A percentile compares a stretch with the other conserved stretches of the same genome.
Conservation (phyloP, 2,797 vertebrate species). For the Siniperca scherzeri region DNA sequence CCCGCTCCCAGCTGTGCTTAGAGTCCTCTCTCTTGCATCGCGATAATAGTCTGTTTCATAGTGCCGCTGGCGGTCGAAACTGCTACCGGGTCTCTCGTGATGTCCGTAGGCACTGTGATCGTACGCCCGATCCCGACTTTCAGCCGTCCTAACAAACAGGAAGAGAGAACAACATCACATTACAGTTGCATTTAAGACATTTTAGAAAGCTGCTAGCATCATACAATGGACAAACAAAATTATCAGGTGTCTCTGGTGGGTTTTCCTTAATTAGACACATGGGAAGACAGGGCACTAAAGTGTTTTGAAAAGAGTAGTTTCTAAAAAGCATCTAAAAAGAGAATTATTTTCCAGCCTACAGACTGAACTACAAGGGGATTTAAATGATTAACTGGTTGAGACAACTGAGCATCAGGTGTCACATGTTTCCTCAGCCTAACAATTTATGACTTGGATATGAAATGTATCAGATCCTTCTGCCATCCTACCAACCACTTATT, state of each 20-base stretch:
- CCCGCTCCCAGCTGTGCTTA: conserved; percentile 79
- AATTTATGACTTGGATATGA: conserved; percentile 3
- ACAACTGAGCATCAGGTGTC: conserved; percentile 3
- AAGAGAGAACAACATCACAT: conserved; percentile 64
- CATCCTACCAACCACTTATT: neutral
- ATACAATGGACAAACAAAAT: conserved; percentile 51
- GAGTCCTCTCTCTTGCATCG: conserved; percentile 94
- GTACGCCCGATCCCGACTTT: conserved; percentile 97
- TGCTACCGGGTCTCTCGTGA: conserved; percentile 93
- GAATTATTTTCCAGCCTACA: conserved; percentile 10
- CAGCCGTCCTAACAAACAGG: conserved; percentile 90
- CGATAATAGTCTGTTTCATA: conserved; percentile 99
- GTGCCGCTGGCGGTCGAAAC: conserved; percentile 97
- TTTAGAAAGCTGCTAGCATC: conserved; percentile 37
- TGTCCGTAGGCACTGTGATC: conserved; percentile 99
- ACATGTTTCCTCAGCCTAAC: conserved; percentile 1
- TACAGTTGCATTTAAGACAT: conserved; percentile 27
- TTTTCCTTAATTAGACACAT: conserved; percentile 49
- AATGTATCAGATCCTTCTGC: conserved; percentile 12
- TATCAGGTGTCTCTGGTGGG: conserved; percentile 47
- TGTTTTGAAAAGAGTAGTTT: conserved; percentile 31
- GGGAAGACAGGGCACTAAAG: conserved; percentile 29
- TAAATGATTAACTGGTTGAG: conserved; percentile 14
- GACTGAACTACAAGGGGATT: conserved; percentile 4
- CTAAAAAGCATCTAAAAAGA: conserved; percentile 24